Base-by-base conservation (phyloP, 2,888 invertebrate species). In the Ectemnius lituratus region DNA sequence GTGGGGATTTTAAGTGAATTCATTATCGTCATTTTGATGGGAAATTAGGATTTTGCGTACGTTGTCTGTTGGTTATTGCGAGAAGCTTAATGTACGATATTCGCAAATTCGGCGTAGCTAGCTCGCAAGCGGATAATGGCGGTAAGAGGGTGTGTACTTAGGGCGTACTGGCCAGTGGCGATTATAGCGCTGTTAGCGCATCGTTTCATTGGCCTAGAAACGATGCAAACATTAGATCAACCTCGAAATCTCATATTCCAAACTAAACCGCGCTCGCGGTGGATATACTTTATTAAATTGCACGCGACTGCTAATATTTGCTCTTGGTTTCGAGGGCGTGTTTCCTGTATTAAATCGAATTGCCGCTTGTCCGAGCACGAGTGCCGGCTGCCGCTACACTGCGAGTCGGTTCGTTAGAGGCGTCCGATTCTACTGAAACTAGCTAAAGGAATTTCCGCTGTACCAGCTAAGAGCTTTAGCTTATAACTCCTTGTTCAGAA, bases 211-310 rank as follows among this genome's bases (percentile, higher is more conserved):
- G 80, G 71, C 80, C 78, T 52, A 71, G 80, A 77, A 84, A 83
- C 76, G 67, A 74, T 64, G 80, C 67, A 84, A 84, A 84, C 75
- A 71, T 64, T 65, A 75, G 68, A 73, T 76, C 62, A 67, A 23
- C 70, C 23, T 11, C 62, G 67, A 69, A 70, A 83, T 78, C 78
- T 77, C 77, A 61, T 75, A 77, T 70, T 71, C 67, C 45, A 71
- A 71, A 70, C 68, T 73, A 52, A 69, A 65, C 73, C 70, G 64
- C 70, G 70, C 61, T 67, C 28, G 69, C 72, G 79, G 70, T 61
- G 63, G 67, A 76, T 71, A 73, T 67, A 79, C 76, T 82, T 82
- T 81, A 81, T 82, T 79, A 81, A 82, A 81, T 82, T 73, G 77
- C 76, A 63, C 64, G 57, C 66, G 64, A 57, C 27, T 37, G 76